Conservation (phyloP, 2,113 vertebrate species). For the Siphamia tubifer region DNA sequence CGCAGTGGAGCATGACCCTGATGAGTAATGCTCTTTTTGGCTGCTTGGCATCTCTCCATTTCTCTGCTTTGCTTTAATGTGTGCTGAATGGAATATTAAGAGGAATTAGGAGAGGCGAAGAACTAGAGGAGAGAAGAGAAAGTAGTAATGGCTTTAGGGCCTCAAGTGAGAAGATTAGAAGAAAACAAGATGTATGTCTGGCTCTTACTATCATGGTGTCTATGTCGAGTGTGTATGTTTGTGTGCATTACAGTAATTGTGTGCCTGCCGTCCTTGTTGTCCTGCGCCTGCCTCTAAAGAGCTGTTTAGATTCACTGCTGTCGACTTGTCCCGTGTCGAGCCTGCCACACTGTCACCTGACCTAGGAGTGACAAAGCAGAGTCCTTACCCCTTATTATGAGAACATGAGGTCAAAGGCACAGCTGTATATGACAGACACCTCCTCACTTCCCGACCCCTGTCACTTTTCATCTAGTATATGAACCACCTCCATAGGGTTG, state of each 20-base stretch:
- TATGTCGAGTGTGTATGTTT: conserved; percentile 25
- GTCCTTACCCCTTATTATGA: conserved; percentile 78
- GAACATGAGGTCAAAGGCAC: conserved; percentile 76
- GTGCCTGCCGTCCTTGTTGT: conserved; percentile 6
- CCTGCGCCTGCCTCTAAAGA: conserved; percentile 6
- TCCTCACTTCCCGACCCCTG: conserved; percentile 72
- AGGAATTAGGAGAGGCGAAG: conserved; percentile 72
- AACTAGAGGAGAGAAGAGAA: conserved; percentile 34
- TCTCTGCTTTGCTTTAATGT: conserved; percentile 85
- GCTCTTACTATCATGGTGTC: neutral
- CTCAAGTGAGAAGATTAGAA: conserved; percentile 32
- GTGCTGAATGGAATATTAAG: conserved; percentile 92
- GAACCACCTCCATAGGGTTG: conserved; percentile 52
- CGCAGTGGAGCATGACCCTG: conserved; percentile 92
- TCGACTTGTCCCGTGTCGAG: conserved; percentile 30
- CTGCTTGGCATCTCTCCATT: conserved; percentile 86
- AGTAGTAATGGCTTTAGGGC: conserved; percentile 38
- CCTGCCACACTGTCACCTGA: conserved; percentile 62
- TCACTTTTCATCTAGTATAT: conserved; percentile 75
- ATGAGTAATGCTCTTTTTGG: conserved; percentile 94
- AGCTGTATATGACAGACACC: conserved; percentile 68
- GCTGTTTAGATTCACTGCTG: conserved; percentile 37
- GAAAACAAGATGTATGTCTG: conserved; percentile 28
- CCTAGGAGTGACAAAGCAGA: conserved; percentile 72
- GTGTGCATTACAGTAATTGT: neutral